These are phyloP conservation scores for Aradophagus sp. DNA, from an alignment of 1,140 invertebrate genomes.

Conservation along the genomic window DNA sequence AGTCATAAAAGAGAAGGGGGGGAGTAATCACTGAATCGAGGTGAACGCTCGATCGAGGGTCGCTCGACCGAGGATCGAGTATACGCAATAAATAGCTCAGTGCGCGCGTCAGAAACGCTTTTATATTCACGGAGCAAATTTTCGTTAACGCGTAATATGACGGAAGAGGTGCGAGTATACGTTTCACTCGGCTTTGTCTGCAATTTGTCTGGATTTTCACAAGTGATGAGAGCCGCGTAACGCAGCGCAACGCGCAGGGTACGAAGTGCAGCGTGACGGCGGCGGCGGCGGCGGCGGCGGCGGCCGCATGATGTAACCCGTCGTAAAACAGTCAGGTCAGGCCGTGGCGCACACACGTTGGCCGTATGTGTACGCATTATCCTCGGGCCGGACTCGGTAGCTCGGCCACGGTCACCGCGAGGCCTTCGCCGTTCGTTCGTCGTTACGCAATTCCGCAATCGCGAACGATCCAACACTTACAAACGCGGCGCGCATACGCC, in stretches of 20 bases:
- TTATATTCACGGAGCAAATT: conserved; percentile 1
- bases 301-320: conserved; percentile 50
- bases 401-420: conserved; percentile 69
- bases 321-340: conserved; percentile 49
- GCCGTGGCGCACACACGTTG: conserved; percentile 42
- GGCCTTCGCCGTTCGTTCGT: conserved; percentile 62
- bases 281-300: too few species aligned
- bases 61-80: conserved; percentile 2
- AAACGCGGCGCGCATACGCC: conserved; percentile 55
- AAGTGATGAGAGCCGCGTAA: conserved; percentile 35
- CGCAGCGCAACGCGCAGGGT: conserved; percentile 25
- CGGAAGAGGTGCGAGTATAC: conserved; percentile 4
- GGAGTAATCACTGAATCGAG: too few species aligned
- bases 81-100: too few species aligned
- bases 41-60: too few species aligned
- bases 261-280: conserved; percentile 27
- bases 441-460: conserved; percentile 61
- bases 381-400: conserved; percentile 55
- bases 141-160: conserved; percentile 14
- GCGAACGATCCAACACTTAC: conserved; percentile 47
- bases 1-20: too few species aligned
- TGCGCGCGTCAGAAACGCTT: too few species aligned
- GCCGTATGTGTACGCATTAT: conserved; percentile 56
- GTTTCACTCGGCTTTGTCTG: conserved; percentile 3
- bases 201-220: conserved; percentile 42